Base-by-base conservation (phyloP, 2,888 invertebrate species). In the Baronia brevicornis region DNA sequence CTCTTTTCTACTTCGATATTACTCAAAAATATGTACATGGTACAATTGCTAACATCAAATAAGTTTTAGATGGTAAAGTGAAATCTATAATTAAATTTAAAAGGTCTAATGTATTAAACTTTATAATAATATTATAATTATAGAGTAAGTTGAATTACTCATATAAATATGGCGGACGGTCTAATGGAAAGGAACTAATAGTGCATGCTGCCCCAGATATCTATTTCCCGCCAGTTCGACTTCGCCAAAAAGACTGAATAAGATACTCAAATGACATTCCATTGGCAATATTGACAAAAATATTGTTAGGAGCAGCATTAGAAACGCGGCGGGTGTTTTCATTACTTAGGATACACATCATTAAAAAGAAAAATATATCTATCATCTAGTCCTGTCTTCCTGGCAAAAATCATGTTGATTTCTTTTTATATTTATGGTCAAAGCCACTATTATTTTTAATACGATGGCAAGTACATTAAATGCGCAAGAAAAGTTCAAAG, bases 351-450 rank as follows among this genome's bases (percentile, higher is more conserved):
- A 35, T 34, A 31, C 5, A 32, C 21, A 17, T 25, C 36, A 26
- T 22, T 25, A 24, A 24, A 33, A 31, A 43, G 28, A 15, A 46
- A 36, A 46, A 32, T 37, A 54, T 49, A 52, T 43, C 48, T 60
- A 51, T 60, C 60, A 60, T 70, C 73, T 72, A 74, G 74, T 74
- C 73, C 60, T 54, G 71, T 72, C 72, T 74, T 73, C 73, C 71
- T 63, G 57, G 54, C 57, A 44, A 57, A 46, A 38, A n/a, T n/a
- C 31, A 42, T 39, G 19, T 23, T 36, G 12, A 38, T 32, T 39
- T 33, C 34, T 39, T 41, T 41, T 38, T 33, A 22, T 30, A 28
- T 20, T 18, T 26, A 22, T 33, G 28, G 26, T 32, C 32, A 27
- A 25, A 32, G 23, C 14, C 13, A 24, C 22, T 19, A 24, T 20